Evolutionary conservation across 2,113 vertebrate species (phyloP).

Genomic region (Sylvia atricapilla): DNA sequence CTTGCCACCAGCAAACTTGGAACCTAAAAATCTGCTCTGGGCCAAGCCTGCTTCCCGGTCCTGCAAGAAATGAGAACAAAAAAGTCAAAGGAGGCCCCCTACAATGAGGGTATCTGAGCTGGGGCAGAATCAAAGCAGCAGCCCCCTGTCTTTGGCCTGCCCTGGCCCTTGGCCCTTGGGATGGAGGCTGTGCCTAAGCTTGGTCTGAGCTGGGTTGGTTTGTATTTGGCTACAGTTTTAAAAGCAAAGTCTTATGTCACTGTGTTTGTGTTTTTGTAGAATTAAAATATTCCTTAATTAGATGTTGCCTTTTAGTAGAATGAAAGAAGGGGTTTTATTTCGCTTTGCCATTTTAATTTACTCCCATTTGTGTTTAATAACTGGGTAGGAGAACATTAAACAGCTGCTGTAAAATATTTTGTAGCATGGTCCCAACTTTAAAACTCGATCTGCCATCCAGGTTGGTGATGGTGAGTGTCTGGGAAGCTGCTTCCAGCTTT

Average conservation of each 20-base stretch:
- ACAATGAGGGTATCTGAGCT: neutral
- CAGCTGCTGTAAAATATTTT: conserved; percentile 61
- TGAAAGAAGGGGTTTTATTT: conserved; percentile 68
- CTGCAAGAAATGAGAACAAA: neutral
- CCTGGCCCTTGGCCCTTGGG: neutral
- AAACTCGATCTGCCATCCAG: neutral
- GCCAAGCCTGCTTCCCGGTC: neutral
- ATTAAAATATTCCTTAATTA: conserved; percentile 75
- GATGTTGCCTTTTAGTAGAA: conserved; percentile 68
- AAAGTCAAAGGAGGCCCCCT: neutral
- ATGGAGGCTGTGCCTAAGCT: accelerated
- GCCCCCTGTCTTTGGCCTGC: neutral
- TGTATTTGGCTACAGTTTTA: conserved; percentile 34
- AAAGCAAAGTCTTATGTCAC: conserved; percentile 56
- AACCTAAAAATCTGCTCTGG: neutral
- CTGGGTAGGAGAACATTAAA: conserved; percentile 67
- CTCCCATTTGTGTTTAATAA: conserved; percentile 70
- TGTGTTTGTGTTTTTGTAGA: conserved; percentile 63
- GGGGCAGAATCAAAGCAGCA: neutral
- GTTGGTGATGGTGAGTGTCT: neutral
- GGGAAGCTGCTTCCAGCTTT: neutral
- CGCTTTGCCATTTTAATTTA: conserved; percentile 69
- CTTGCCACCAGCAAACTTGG: neutral
- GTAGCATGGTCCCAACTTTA: neutral
- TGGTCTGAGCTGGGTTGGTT: neutral